Conservation (phyloP, 2,113 vertebrate genomes). For the Felis chaus region DNA sequence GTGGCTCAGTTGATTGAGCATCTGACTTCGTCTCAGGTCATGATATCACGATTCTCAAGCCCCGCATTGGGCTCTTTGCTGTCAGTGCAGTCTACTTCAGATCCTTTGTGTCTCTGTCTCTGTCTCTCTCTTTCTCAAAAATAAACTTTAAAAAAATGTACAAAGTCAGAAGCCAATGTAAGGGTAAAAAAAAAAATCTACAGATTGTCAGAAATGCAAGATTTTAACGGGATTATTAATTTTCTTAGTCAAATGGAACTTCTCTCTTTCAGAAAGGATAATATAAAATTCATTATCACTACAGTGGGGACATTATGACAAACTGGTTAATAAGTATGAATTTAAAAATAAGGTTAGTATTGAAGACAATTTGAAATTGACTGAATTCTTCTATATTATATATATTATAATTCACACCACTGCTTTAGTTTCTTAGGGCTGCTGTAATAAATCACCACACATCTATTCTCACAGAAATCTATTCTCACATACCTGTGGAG, state of each 20-base stretch:
- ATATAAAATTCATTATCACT: not conserved
- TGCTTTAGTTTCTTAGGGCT: not conserved
- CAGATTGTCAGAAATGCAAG: not conserved
- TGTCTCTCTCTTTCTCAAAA: too few relatives aligned
- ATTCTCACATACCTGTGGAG: not conserved
- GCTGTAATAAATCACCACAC: not conserved
- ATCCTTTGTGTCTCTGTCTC: too few relatives aligned
- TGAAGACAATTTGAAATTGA: not conserved
- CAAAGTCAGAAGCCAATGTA: not conserved
- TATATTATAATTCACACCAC: not conserved
- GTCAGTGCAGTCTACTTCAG: too few relatives aligned
- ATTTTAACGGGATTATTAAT: not conserved
- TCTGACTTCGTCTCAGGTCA: too few relatives aligned
- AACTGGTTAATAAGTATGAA: not conserved
- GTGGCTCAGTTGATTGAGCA: too few relatives aligned
- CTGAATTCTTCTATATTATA: not conserved
- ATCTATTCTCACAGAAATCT: not conserved
- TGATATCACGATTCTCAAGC: too few relatives aligned
- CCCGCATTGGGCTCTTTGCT: too few relatives aligned
- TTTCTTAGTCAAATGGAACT: not conserved
- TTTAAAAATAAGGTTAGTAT: not conserved
- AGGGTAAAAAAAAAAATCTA: not conserved
- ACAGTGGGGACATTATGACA: not conserved
- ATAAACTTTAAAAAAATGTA: too few relatives aligned
- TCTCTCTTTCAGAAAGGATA: not conserved